Evolutionary conservation across 2,888 invertebrate species (phyloP).

Genomic region (Eupeodes latifasciatus): DNA sequence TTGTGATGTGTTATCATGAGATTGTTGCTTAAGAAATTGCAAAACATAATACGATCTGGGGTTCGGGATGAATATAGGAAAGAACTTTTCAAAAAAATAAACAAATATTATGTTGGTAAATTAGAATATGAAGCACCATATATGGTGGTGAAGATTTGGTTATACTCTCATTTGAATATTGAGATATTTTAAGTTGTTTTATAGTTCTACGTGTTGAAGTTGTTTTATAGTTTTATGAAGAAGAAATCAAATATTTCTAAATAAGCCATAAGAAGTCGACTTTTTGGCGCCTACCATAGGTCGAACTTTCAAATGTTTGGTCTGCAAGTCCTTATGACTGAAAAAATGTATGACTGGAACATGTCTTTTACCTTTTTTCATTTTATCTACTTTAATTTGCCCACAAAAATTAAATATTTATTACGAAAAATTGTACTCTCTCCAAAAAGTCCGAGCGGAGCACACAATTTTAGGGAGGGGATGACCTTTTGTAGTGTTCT

Average conservation of each 20-base stretch:
- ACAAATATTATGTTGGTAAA: background rate
- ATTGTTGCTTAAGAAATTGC: slow-evolving; percentile 28
- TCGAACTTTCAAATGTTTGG: too few species aligned
- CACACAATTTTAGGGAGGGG: too few species aligned
- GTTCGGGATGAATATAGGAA: background rate
- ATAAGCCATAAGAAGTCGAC: background rate
- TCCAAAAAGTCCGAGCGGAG: too few species aligned
- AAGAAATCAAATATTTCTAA: background rate
- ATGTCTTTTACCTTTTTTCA: too few species aligned
- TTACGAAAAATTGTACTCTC: too few species aligned
- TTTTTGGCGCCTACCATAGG: background rate
- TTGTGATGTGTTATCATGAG: background rate
- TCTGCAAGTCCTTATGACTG: too few species aligned
- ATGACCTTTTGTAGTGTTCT: too few species aligned
- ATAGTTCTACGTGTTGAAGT: slow-evolving; percentile 14
- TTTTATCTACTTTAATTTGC: too few species aligned
- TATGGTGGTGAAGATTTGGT: background rate
- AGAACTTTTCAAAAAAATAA: background rate
- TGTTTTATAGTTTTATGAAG: background rate
- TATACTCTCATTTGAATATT: slow-evolving; percentile 14
- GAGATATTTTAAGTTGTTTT: slow-evolving; percentile 11
- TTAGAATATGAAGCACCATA: background rate
- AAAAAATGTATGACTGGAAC: too few species aligned
- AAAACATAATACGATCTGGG: background rate
- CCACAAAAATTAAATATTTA: too few species aligned